phyloP scores from a whole-genome alignment of 1,140 invertebrate species.

The Drosophila leontia region DNA sequence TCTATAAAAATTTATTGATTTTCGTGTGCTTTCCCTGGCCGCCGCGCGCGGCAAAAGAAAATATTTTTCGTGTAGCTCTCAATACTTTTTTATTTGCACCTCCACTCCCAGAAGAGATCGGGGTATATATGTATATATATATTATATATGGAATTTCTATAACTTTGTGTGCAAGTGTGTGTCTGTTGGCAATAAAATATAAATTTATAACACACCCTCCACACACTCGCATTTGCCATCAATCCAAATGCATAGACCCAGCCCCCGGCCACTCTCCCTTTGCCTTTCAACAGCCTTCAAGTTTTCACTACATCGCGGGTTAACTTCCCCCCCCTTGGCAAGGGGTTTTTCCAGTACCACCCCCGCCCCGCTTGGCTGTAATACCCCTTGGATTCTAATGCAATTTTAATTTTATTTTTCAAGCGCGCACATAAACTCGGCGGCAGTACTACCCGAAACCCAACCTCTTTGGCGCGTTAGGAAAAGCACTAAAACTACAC shows the following conservation, averaged over 20 bases:
- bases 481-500: conserved; percentile 53
- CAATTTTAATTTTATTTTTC: conserved; percentile 84
- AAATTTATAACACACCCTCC: conserved; percentile 71
- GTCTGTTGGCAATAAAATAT: conserved; percentile 74
- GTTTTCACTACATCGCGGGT: conserved; percentile 58
- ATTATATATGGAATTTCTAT: conserved; percentile 33
- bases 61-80: conserved; percentile 55
- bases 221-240: conserved; percentile 60
- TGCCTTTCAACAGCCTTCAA: conserved; percentile 78
- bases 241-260: conserved; percentile 60
- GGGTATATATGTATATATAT: conserved; percentile 4
- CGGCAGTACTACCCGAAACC: conserved; percentile 9
- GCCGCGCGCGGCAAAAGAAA: conserved; percentile 10
- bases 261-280: neutral
- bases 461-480: conserved; percentile 10
- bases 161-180: conserved; percentile 48
- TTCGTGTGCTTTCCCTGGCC: conserved; percentile 30
- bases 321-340: neutral
- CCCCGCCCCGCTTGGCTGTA: conserved; percentile 32
- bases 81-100: conserved; percentile 56
- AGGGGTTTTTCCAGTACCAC: neutral
- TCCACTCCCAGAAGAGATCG: conserved; percentile 6
- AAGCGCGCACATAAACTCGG: conserved; percentile 79
- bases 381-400: conserved; percentile 80
- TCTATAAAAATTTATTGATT: conserved; percentile 79